These are phyloP conservation scores for Salticus scenicus DNA, from an alignment of 2,888 invertebrate genomes.

Conservation along the genomic window DNA sequence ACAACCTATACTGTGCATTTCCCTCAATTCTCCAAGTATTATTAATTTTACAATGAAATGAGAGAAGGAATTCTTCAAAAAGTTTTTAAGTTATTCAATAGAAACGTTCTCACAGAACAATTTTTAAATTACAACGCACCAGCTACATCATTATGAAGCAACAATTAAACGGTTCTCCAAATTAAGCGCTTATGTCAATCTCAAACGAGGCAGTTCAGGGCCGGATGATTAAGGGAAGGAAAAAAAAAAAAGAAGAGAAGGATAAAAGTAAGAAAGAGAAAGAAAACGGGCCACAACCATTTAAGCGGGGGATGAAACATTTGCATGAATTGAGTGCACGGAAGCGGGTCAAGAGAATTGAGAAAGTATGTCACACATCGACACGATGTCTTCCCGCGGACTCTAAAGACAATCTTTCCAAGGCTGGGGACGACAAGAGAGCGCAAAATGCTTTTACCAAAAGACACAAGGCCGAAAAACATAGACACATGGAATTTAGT, in stretches of 20 bases:
- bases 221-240: constrained; percentile 7
- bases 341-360: constrained; percentile 58
- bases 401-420: background rate
- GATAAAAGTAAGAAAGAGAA: background rate
- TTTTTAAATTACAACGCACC: too few relatives aligned
- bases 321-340: constrained; percentile 26
- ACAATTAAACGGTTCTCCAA: constrained; percentile 31
- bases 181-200: constrained; percentile 36
- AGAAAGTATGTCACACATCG: constrained; percentile 51
- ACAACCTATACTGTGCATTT: too few relatives aligned
- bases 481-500: constrained; percentile 16
- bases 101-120: too few relatives aligned
- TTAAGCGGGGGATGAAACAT: constrained; percentile 56
- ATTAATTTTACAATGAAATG: too few relatives aligned
- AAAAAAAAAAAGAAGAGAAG: background rate
- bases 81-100: too few relatives aligned
- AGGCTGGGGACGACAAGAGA: background rate
- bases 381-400: constrained; percentile 29
- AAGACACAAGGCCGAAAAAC: constrained; percentile 25
- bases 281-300: constrained; percentile 11
- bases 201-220: constrained; percentile 24
- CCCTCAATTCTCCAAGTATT: too few relatives aligned
- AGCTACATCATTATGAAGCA: background rate
- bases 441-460: background rate
- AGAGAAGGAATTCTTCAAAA: too few relatives aligned